Evolutionary conservation across 2,113 vertebrate species (phyloP), one percentile per base, ranked within the genome.

Genomic region (Ariopsis seemanni): DNA sequence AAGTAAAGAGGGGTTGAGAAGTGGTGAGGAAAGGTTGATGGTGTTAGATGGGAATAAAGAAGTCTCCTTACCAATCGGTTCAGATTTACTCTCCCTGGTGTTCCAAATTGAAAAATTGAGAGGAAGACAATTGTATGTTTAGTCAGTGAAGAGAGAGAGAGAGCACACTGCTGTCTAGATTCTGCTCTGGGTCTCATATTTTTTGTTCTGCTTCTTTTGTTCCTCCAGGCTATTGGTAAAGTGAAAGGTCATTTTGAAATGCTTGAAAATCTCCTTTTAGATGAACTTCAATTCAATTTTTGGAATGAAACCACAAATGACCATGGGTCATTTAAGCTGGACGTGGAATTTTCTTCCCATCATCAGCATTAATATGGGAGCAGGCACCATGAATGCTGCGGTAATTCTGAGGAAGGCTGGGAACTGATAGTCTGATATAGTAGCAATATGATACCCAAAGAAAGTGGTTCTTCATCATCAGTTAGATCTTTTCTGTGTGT

Each of bases 21-120:
- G 93, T 92, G 89, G 92, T 95, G 94, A 93, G 93, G 93, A 93
- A 90, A 92, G 92, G 93, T 95, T 94, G 92, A 95, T 95, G 95
- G 94, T 92, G 91, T 95, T 95, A 93, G 92, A 95, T 95, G 94
- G 94, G 92, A 94, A 94, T 94, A 96, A 95, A 96, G 95, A 96
- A 96, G 95, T 93, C 95, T 96, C 95, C 95, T 95, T 96, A 95
- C 95, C 94, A 94, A 94, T 93, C 81, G 88, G 93, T 91, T 90
- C 93, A 94, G 93, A 94, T 94, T 89, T 85, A 93, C 92, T 92
- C 93, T 94, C 93, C 92, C 92, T 94, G 95, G 93, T 88, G 92
- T 93, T 94, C 93, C 93, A 91, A 90, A 85, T 60, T 85, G 92
- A 91, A 82, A 84, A 88, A 85, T 75, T 86, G 82, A 88, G 86